phyloP scores from a whole-genome alignment of 2,888 invertebrate species.

The Apodemia mormo region DNA sequence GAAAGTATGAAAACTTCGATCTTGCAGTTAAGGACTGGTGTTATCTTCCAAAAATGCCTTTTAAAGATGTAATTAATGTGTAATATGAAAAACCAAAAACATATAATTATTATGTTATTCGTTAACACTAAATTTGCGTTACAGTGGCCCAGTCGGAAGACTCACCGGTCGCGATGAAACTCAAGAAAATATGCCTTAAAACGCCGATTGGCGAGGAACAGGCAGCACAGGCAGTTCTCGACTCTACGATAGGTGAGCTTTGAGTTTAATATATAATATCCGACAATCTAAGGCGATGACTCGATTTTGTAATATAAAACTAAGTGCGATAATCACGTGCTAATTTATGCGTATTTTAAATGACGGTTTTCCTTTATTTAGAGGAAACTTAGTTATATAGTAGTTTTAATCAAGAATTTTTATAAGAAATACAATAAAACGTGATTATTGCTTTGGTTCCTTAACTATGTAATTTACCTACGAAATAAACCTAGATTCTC shows the following conservation, averaged over 20 bases:
- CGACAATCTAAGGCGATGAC: not conserved
- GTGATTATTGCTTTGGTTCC: not conserved
- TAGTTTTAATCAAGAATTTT: not conserved
- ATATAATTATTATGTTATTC: not conserved
- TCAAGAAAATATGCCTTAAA: constrained; percentile 88
- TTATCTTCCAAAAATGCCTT: no score
- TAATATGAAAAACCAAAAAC: no score
- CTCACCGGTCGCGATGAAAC: constrained; percentile 86
- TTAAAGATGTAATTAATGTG: no score
- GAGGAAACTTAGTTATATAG: not conserved
- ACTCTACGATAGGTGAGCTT: constrained; percentile 83
- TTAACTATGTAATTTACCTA: not conserved
- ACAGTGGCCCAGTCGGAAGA: constrained; percentile 86
- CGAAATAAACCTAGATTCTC: no score
- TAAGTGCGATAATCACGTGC: not conserved
- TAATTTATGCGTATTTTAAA: not conserved
- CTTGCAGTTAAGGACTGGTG: no score
- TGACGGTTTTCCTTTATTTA: not conserved
- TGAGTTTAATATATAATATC: constrained; percentile 3
- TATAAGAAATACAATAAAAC: not conserved
- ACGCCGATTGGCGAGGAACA: constrained; percentile 86
- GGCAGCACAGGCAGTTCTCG: constrained; percentile 85
- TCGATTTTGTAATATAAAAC: not conserved
- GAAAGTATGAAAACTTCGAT: no score
- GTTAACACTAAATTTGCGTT: constrained; percentile 47